phyloP scores from a whole-genome alignment of 2,888 invertebrate species.

The Myopa tessellatipennis region DNA sequence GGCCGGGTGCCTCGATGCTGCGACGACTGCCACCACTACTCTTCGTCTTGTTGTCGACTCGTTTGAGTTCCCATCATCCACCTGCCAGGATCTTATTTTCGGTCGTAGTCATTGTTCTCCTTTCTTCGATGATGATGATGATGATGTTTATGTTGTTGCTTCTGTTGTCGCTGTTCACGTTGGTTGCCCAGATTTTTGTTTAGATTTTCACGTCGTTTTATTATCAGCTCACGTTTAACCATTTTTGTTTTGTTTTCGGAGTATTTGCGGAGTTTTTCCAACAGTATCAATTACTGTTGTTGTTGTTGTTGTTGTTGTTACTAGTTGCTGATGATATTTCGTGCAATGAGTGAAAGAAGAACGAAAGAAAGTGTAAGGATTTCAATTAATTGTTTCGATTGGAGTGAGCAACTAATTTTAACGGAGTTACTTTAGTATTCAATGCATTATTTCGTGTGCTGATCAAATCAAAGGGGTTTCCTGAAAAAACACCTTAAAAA shows the following conservation, averaged over 20 bases:
- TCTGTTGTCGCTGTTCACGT: not conserved
- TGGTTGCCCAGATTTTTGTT: conserved; percentile 17
- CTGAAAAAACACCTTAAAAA: too few species aligned
- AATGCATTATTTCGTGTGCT: too few species aligned
- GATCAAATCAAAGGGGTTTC: too few species aligned
- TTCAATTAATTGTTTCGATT: too few species aligned
- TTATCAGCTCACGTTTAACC: not conserved
- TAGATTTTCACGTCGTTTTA: conserved; percentile 1
- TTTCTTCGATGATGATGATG: not conserved
- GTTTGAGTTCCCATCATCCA: not conserved
- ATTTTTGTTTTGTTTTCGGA: not conserved
- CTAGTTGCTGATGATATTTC: too few species aligned
- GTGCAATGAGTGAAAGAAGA: too few species aligned
- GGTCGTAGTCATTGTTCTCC: not conserved
- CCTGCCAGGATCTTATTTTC: conserved; percentile 27
- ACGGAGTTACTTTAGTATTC: too few species aligned
- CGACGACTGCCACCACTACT: conserved; percentile 1
- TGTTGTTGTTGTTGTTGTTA: not conserved
- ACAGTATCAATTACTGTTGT: too few species aligned
- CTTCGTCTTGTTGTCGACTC: not conserved
- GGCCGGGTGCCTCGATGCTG: conserved; percentile 41
- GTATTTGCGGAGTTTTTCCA: not conserved
- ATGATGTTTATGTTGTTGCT: conserved; percentile 12
- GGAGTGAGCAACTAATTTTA: too few species aligned
- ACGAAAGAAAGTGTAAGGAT: too few species aligned